Percentiles rank a stretch among this genome's conserved stretches.
Conservation (phyloP, 2,113 vertebrate species). For the Petaurus breviceps region DNA sequence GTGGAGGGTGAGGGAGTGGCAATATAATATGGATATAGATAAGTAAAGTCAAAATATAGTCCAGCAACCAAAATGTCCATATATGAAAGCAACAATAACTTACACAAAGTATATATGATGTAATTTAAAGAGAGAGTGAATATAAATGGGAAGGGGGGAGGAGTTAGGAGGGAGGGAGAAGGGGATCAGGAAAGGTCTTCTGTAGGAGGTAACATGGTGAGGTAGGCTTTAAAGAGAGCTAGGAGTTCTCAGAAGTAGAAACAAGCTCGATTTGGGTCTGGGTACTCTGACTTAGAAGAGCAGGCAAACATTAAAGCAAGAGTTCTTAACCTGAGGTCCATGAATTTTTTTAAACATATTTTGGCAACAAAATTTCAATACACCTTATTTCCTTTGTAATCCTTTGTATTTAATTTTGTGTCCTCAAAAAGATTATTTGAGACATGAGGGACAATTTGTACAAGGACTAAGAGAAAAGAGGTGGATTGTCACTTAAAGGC, state of each 20-base stretch:
- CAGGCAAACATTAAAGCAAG: neutral
- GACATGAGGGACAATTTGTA: neutral
- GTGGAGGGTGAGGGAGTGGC: neutral
- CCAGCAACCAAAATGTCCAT: neutral
- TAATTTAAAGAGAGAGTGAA: neutral
- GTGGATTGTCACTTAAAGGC: neutral
- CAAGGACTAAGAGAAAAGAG: neutral
- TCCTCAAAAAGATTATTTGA: neutral
- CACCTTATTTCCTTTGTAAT: neutral
- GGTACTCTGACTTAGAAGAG: neutral
- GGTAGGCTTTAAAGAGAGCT: neutral
- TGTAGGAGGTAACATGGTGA: neutral
- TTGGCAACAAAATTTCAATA: neutral
- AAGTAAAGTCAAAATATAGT: neutral
- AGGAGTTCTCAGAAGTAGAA: neutral
- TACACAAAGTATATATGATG: neutral
- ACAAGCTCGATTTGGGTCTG: neutral
- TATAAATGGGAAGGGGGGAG: neutral
- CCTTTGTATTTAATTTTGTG: neutral
- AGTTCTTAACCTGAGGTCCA: neutral
- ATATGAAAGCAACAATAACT: neutral
- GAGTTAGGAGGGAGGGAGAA: neutral
- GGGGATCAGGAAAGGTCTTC: neutral
- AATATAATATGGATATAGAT: neutral
- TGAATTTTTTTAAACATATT: neutral